Conservation (phyloP, 2,113 vertebrate species). For the Apteryx owenii region DNA sequence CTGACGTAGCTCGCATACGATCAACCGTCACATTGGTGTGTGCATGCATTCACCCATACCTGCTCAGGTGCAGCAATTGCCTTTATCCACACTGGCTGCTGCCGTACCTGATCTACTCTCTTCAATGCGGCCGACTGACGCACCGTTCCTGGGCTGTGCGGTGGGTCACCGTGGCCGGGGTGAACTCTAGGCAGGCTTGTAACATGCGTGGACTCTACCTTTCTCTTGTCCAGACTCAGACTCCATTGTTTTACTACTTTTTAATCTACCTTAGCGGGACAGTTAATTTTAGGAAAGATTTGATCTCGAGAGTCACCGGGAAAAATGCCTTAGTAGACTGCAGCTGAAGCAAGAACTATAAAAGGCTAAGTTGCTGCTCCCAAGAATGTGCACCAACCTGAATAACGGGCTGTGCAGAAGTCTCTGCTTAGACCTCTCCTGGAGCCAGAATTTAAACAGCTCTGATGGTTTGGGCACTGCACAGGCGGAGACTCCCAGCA, state of each 20-base stretch:
- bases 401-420: neutral
- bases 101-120: neutral
- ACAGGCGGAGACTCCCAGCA: neutral
- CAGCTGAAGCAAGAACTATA: neutral
- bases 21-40: rapidly evolving
- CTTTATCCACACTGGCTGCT: neutral
- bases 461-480: neutral
- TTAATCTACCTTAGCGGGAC: neutral
- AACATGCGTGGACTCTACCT: rapidly evolving
- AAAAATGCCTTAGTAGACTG: neutral
- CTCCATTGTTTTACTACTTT: neutral
- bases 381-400: conserved; percentile 64
- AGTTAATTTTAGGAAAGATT: neutral
- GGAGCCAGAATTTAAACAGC: neutral
- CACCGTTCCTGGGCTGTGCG: neutral
- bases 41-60: neutral
- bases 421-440: neutral
- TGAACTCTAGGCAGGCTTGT: neutral
- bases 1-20: rapidly evolving
- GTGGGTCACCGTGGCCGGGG: neutral
- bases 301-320: neutral
- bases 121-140: neutral
- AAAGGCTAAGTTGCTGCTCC: neutral
- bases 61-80: neutral
- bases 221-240: neutral